Conservation (phyloP, 2,797 vertebrate species). For the Chaetophractus vellerosus region DNA sequence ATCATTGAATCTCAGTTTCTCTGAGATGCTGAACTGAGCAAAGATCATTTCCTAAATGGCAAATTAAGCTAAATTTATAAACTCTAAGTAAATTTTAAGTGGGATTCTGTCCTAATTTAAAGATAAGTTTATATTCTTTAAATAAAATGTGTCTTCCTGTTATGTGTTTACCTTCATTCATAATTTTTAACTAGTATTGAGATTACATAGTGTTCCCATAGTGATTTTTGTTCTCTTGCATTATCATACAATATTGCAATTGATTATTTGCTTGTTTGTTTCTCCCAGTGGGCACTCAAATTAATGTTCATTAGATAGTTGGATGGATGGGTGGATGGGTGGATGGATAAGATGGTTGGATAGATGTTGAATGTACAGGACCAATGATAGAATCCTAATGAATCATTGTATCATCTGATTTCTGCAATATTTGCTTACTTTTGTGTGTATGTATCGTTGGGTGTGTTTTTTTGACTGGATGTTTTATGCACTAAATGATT, state of each 20-base stretch:
- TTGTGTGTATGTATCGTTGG: slow-evolving; percentile 20
- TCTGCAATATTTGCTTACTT: slow-evolving; percentile 62
- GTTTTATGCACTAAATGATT: slow-evolving; percentile 74
- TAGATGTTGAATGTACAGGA: neutral
- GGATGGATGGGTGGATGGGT: neutral
- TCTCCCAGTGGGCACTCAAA: neutral
- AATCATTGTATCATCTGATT: slow-evolving; percentile 42
- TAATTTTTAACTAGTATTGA: slow-evolving; percentile 7
- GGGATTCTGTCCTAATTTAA: slow-evolving; percentile 10
- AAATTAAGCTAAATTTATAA: slow-evolving; percentile 63
- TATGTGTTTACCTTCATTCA: neutral
- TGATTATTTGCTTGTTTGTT: slow-evolving; percentile 5
- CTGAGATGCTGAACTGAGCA: slow-evolving; percentile 26
- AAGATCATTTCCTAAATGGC: slow-evolving; percentile 41
- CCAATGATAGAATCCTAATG: neutral
- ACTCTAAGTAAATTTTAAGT: slow-evolving; percentile 45
- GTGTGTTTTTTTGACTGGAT: slow-evolving; percentile 52
- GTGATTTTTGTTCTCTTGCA: neutral
- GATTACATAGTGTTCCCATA: neutral
- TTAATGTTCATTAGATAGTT: neutral
- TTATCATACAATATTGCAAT: neutral
- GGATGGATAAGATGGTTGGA: neutral
- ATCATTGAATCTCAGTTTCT: slow-evolving; percentile 38
- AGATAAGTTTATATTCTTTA: slow-evolving; percentile 13
- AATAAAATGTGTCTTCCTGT: slow-evolving; percentile 1